These are phyloP conservation scores for Oreamnos americanus DNA, from an alignment of 2,113 vertebrate species.

Conservation along the genomic window DNA sequence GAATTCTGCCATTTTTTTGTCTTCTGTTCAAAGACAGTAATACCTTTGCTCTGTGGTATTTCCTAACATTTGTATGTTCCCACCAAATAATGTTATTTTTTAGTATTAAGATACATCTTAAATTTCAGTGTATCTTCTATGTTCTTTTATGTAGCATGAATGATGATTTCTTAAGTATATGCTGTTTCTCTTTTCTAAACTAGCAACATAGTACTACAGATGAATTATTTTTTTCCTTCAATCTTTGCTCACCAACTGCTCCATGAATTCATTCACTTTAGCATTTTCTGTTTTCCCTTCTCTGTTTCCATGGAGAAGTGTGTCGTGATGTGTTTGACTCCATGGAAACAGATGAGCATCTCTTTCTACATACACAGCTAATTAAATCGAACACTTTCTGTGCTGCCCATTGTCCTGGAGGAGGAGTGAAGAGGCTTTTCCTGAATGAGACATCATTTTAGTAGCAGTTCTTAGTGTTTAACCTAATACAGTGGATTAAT, in stretches of 20 bases:
- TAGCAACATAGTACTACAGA: slow-evolving; percentile 52
- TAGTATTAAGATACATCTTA: not conserved
- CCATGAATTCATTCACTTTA: slow-evolving; percentile 68
- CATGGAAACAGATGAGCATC: slow-evolving; percentile 73
- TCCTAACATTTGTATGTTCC: slow-evolving; percentile 21
- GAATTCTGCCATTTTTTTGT: slow-evolving; percentile 6
- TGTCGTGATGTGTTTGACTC: slow-evolving; percentile 66
- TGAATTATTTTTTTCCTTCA: slow-evolving; percentile 59
- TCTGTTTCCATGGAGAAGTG: slow-evolving; percentile 76
- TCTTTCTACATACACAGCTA: slow-evolving; percentile 65
- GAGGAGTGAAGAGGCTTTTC: slow-evolving; percentile 36
- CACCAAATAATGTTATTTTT: not conserved
- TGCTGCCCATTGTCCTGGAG: slow-evolving; percentile 55
- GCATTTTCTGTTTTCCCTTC: slow-evolving; percentile 65
- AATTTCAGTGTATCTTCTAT: slow-evolving; percentile 24
- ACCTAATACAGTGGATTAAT: not conserved
- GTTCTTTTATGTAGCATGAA: slow-evolving; percentile 18
- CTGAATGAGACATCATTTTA: slow-evolving; percentile 53
- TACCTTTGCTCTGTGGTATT: slow-evolving; percentile 26
- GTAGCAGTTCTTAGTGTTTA: slow-evolving; percentile 20
- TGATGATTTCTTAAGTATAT: slow-evolving; percentile 5
- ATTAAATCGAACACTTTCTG: slow-evolving; percentile 67
- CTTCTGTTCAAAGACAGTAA: not conserved
- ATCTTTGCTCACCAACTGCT: slow-evolving; percentile 70
- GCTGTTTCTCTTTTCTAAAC: slow-evolving; percentile 24